A percentile compares a stretch with the other conserved stretches of the same genome.
These are phyloP conservation scores for Aplysina aerophoba DNA, from an alignment of 37 sponge, comb jelly and placozoan genomes.

Conservation along the genomic window DNA sequence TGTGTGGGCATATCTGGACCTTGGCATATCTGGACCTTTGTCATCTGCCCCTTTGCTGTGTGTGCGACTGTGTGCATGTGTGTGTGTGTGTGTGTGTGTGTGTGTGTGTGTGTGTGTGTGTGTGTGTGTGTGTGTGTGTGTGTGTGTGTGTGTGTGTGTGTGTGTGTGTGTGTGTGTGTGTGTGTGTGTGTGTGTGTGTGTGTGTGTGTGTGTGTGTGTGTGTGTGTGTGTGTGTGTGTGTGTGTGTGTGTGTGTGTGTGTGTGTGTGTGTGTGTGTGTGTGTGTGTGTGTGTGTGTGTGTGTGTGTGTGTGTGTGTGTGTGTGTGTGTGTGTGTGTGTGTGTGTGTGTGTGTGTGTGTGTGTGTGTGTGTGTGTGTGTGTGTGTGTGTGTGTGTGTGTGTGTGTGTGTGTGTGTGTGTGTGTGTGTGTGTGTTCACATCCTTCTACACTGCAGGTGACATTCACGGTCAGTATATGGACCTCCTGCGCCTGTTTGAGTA, in stretches of 20 bases:
- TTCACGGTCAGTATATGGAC: slow-evolving; percentile 98
- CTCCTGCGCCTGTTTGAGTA: slow-evolving; percentile 96
- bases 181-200: neutral
- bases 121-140: slow-evolving; percentile 28
- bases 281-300: too few relatives aligned
- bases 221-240: neutral
- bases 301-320: too few relatives aligned
- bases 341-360: too few relatives aligned
- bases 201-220: neutral
- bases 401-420: too few relatives aligned
- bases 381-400: neutral
- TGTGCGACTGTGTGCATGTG: neutral
- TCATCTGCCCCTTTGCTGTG: neutral
- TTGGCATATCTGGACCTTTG: too few relatives aligned
- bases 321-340: too few relatives aligned
- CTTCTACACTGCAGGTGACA: slow-evolving; percentile 76
- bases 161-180: neutral
- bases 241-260: neutral
- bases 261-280: neutral
- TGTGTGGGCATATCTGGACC: too few relatives aligned
- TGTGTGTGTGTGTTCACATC: neutral
- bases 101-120: slow-evolving; percentile 23
- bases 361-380: too few relatives aligned
- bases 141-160: slow-evolving; percentile 19
- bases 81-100: slow-evolving; percentile 30